These are phyloP conservation scores for Pseudococcus jackbeardsleyi DNA, from an alignment of 2,888 invertebrate species.

Conservation along the genomic window DNA sequence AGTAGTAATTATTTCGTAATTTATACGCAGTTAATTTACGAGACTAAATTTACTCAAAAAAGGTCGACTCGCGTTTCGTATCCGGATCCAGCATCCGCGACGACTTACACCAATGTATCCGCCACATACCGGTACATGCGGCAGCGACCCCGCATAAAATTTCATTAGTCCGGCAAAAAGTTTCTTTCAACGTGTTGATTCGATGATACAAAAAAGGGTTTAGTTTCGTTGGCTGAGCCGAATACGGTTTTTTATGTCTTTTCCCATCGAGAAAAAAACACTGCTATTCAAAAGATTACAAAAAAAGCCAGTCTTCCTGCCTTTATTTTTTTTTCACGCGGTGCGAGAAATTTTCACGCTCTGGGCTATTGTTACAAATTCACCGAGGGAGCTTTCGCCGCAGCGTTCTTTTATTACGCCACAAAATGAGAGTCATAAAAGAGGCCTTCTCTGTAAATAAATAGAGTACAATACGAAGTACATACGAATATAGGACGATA, in stretches of 20 bases:
- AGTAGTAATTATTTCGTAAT: slow-evolving; percentile 42
- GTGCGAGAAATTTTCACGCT: slow-evolving; percentile 42
- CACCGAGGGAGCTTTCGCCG: slow-evolving; percentile 15
- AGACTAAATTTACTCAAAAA: slow-evolving; percentile 26
- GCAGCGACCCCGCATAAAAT: neutral
- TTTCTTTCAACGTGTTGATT: slow-evolving; percentile 51
- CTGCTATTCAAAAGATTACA: slow-evolving; percentile 27
- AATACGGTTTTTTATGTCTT: slow-evolving; percentile 37
- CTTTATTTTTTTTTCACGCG: slow-evolving; percentile 39
- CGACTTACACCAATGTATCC: neutral
- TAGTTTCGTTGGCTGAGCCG: neutral
- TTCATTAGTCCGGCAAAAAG: slow-evolving; percentile 40
- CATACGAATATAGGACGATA: neutral
- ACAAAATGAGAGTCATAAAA: slow-evolving; percentile 35
- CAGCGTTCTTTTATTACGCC: slow-evolving; percentile 16
- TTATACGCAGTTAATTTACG: slow-evolving; percentile 41
- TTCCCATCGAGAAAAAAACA: neutral
- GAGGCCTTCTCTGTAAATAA: neutral
- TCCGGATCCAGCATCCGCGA: neutral
- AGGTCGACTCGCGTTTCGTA: slow-evolving; percentile 28
- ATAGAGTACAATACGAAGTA: neutral
- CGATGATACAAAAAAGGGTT: slow-evolving; percentile 47
- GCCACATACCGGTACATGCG: neutral
- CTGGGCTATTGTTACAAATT: slow-evolving; percentile 42
- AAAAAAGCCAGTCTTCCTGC: slow-evolving; percentile 4